phyloP scores from a whole-genome alignment of 2,888 invertebrate genomes.

The Teleiodes luculella region DNA sequence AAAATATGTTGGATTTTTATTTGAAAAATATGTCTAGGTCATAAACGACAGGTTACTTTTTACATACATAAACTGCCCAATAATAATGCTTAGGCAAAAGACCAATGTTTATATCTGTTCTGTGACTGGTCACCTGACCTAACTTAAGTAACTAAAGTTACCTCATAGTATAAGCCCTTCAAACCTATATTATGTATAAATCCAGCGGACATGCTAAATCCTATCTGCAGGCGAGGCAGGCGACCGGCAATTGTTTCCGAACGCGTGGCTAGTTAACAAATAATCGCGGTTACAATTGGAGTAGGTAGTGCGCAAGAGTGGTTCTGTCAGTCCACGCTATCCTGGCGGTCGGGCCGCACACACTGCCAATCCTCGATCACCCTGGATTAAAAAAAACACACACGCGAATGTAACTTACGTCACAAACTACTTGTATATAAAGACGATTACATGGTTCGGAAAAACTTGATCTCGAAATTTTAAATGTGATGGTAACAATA shows the following conservation, averaged over 20 bases:
- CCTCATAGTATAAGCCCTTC: constrained; percentile 1
- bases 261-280: constrained; percentile 75
- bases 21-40: too few relatives aligned
- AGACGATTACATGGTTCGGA: background rate
- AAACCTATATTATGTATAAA: constrained; percentile 10
- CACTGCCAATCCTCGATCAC: constrained; percentile 27
- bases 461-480: background rate
- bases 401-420: background rate
- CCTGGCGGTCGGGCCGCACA: constrained; percentile 65
- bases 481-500: background rate
- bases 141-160: background rate
- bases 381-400: constrained; percentile 5
- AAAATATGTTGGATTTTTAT: too few relatives aligned
- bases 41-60: too few relatives aligned
- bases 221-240: constrained; percentile 62
- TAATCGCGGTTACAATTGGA: constrained; percentile 74
- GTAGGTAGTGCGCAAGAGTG: constrained; percentile 60
- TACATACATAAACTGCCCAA: too few relatives aligned
- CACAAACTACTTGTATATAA: too few relatives aligned
- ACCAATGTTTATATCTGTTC: too few relatives aligned
- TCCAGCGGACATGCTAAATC: constrained; percentile 54
- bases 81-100: too few relatives aligned
- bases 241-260: constrained; percentile 73
- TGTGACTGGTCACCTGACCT: background rate
- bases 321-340: constrained; percentile 62